Base-by-base conservation (phyloP, 2,888 invertebrate genomes). In the Anodontia alba region DNA sequence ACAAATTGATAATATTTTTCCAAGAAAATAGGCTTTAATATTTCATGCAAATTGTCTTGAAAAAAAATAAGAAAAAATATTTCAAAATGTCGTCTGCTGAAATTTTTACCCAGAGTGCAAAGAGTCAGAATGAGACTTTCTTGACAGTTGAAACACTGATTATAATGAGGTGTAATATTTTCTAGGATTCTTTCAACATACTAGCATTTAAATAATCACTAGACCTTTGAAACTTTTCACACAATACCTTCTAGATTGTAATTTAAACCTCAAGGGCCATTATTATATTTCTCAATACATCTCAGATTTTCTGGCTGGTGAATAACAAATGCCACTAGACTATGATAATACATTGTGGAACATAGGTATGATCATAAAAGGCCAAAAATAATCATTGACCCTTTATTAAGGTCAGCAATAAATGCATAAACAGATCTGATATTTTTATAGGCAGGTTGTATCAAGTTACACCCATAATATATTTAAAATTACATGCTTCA, bases 341-440 rank as follows among this genome's bases (percentile, higher is more conserved):
- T 33, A 33, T 33, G 62, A 62, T 62, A 62, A 33, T 31, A 5
- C 33, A 62, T 62, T 62, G 62, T 62, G 12, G 33, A 62, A 62
- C n/a, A 33, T 3, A 62, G 33, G 62, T 23, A 3, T 33, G n/a
- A 62, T 62, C 62, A 62, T 62, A 62, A 62, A 62, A 62, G 62
- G 62, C 62, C 62, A 62, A 62, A 62, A 29, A 62, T 62, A 62
- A 62, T 62, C 62, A 62, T 62, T 62, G 62, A 62, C 62, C 62
- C 62, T 33, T 31, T 62, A 62, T 29, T 62, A 33, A 62, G 62
- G 62, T 62, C 33, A 17, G 33, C 33, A 62, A 62, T 62, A 62
- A 62, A 62, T 62, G 62, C 62, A 62, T 62, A 62, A 62, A 62
- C 62, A 62, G 62, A 33, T 62, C 5, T 62, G 23, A 33, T 62